Percentiles rank a stretch among this genome's conserved stretches.
Conservation (phyloP, 1,140 invertebrate species). For the Caligus rogercresseyi region DNA sequence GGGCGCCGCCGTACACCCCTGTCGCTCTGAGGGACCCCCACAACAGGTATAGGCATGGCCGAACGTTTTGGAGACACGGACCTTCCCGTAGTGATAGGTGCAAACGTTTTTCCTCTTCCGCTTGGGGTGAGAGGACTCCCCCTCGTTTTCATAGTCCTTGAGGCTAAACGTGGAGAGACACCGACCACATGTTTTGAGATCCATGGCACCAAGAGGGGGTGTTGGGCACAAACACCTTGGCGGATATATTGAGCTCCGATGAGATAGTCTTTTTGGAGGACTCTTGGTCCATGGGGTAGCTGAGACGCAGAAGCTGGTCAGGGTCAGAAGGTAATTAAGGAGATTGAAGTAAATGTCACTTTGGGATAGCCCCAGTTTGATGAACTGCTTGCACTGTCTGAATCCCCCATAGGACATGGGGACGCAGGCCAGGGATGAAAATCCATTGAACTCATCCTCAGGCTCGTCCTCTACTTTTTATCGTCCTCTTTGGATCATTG, state of each 20-base stretch:
- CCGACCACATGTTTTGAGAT: not conserved
- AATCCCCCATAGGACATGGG: not conserved
- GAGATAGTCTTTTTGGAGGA: not conserved
- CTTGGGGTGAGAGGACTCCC: not conserved
- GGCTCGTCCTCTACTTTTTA: not conserved
- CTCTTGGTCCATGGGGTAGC: not conserved
- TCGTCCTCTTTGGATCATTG: not conserved
- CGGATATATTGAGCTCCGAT: not conserved
- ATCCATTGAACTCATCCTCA: not conserved
- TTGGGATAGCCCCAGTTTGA: not conserved
- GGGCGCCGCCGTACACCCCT: not conserved
- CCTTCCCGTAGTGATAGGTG: slow-evolving; percentile 9
- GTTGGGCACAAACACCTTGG: slow-evolving; percentile 6
- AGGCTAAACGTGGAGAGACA: not conserved
- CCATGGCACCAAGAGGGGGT: not conserved
- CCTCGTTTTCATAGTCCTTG: not conserved
- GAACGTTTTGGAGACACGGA: not conserved
- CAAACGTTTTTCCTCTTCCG: not conserved
- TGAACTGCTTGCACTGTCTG: not conserved
- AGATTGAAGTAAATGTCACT: not conserved
- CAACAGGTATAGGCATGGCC: slow-evolving; percentile 6
- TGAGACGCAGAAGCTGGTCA: not conserved
- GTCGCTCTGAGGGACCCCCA: not conserved
- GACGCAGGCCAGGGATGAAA: too few species aligned
- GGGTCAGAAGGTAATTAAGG: not conserved